Evolutionary conservation across 2,888 invertebrate genomes (phyloP), one percentile per base, ranked within the genome.

Genomic region (Ochropacha duplaris): DNA sequence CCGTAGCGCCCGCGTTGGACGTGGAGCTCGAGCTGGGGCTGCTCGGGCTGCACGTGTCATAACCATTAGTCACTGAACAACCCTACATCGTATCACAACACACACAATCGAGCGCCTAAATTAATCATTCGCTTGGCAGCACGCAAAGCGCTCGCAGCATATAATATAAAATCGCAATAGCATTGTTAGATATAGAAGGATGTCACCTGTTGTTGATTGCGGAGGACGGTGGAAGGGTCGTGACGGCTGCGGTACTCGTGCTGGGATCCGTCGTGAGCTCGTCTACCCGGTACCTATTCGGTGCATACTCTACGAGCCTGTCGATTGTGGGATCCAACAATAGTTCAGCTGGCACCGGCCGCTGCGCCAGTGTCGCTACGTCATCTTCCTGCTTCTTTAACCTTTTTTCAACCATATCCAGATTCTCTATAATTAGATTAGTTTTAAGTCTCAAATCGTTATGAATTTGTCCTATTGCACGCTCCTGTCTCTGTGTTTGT

Each of bases 391-490:
- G 97, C 76, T 97, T 97, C 84, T 96, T 97, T 57, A 97, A 82
- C 50, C 97, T 93, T 75, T 95, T 96, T 78, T 97, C 97, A 1
- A 97, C 97, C 93, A 97, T 96, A 78, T 96, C 97, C 71, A 97
- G 93, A 84, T 97, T 97, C 72, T 96, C 96, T 56, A 97, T 97
- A 55, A 97, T 97, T 70, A 96, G 94, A 86, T 97, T 97, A 0
- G 97, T 96, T 83, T 97, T 97, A 0, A 95, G 92, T 65, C 96
- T 94, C 44, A 97, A 87, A 80, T 97, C 97, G 58, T 95, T 96
- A 82, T 97, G 97, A 58, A 97, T 97, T 84, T 97, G 96, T 36
- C 95, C 97, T 66, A 97, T 97, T 0, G 97, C 97, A 6, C 97
- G 93, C 78, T 97, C 97, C 78, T 97, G 97, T 1, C 97, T 90